These are phyloP conservation scores for Chamaetylas fuelleborni DNA, from an alignment of 2,113 vertebrate species.

Conservation along the genomic window DNA sequence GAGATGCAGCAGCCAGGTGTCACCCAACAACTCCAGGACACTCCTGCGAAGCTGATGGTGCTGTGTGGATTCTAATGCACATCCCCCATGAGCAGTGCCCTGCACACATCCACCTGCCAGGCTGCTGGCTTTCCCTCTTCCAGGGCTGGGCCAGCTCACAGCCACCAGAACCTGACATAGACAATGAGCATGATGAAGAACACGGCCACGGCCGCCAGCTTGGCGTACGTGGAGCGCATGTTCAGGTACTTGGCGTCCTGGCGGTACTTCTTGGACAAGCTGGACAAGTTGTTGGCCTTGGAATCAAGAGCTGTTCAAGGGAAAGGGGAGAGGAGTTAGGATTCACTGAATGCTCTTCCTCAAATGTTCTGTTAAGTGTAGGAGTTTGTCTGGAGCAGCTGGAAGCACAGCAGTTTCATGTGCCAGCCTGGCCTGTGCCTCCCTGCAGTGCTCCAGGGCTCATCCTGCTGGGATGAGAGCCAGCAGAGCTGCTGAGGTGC, in stretches of 20 bases:
- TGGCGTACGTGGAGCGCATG: constrained; percentile 97
- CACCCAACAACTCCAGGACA: constrained; percentile 61
- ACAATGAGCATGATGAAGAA: constrained; percentile 99
- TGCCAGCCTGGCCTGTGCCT: rapidly evolving
- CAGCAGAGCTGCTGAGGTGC: background rate
- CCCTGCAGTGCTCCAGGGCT: background rate
- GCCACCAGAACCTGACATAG: constrained; percentile 99
- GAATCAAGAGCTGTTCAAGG: constrained; percentile 89
- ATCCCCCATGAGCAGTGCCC: constrained; percentile 68
- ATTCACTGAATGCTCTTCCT: background rate
- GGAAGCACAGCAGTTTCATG: background rate
- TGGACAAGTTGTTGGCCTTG: constrained; percentile 97
- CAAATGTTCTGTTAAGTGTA: background rate
- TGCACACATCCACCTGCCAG: constrained; percentile 62
- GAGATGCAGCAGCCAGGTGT: constrained; percentile 22
- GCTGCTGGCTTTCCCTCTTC: constrained; percentile 58
- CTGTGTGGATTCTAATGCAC: constrained; percentile 75
- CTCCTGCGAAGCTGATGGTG: constrained; percentile 31
- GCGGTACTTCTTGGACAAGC: constrained; percentile 97
- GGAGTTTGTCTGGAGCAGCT: background rate
- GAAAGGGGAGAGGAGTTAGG: background rate
- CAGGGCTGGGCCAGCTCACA: constrained; percentile 75
- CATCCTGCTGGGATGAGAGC: background rate
- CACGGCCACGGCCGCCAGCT: constrained; percentile 91
- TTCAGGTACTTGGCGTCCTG: constrained; percentile 98